phyloP scores from a whole-genome alignment of 1,140 invertebrate species.

The Hypothenemus hampei region DNA sequence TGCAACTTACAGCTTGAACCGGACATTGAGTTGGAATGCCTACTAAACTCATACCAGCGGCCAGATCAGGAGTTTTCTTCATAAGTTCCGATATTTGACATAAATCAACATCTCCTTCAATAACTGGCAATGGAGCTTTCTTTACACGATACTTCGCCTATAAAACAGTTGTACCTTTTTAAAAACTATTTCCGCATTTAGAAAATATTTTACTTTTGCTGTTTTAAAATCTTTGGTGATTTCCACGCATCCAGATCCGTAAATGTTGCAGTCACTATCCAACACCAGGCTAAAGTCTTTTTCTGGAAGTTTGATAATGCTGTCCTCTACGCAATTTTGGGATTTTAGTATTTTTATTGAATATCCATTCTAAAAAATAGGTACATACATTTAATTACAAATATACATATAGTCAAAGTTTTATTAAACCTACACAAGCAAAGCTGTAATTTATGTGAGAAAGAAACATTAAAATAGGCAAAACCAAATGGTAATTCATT shows the following conservation, averaged over 20 bases:
- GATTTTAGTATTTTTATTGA: constrained; percentile 21
- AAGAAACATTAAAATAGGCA: too few species aligned
- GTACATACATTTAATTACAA: background rate
- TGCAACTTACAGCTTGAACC: constrained; percentile 19
- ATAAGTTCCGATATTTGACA: background rate
- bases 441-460: too few species aligned
- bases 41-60: background rate
- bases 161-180: too few species aligned
- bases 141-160: constrained; percentile 12
- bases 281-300: constrained; percentile 17
- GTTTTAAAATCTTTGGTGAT: constrained; percentile 30
- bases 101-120: constrained; percentile 19
- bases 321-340: constrained; percentile 27
- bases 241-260: constrained; percentile 27
- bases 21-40: constrained; percentile 15
- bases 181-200: background rate
- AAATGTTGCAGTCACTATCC: constrained; percentile 33
- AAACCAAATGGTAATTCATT: too few species aligned
- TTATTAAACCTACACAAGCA: too few species aligned
- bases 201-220: constrained; percentile 23
- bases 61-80: constrained; percentile 10
- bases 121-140: constrained; percentile 11
- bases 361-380: constrained; percentile 30
- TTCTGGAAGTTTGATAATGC: constrained; percentile 21
- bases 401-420: too few species aligned